Base-by-base conservation (phyloP, 2,888 invertebrate species). In the Eupelmus urozonus region DNA sequence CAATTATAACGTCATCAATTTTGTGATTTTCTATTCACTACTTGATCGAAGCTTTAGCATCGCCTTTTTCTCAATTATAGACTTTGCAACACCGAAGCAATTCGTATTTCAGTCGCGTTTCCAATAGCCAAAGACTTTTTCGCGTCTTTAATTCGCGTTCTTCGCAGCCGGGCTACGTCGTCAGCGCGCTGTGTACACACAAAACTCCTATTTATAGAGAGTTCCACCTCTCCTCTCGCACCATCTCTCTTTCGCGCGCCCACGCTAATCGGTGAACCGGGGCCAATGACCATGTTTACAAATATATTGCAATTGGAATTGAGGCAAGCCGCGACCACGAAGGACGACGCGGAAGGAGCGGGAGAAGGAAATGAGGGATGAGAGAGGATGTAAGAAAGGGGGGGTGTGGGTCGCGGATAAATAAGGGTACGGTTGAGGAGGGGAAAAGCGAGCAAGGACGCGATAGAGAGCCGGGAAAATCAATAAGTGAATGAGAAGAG, bases 201-300 rank as follows among this genome's bases (percentile, higher is more conserved):
- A 63, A 55, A 42, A n/a, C 59, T 60, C 66, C 66, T 74, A 74
- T 74, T 74, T 66, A 74, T 57, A 74, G 74, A 53, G 57, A 62
- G 63, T 60, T 9, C 49, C 25, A 20, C 70, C 70, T 45, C 59
- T 45, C 40, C n/a, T 53, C 34, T 25, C 65, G 25, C 2, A 34
- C 60, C 13, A 42, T 57, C 66, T 27, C 49, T 49, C 55, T 5
- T 13, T 29, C 62, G 20, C 34, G 20, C 71, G 72, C 78, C 71
- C 69, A 65, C 79, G 73, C 80, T 75, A 79, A 81, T 82, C 80
- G 72, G 16, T 67, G 67, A n/a, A 29, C 74, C 67, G 67, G 79
- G 83, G 81, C 81, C 81, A 82, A 80, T 80, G 81, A 80, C 82
- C 80, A 80, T 82, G 82, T 81, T 83, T 82, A 82, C 78, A 82